Base-by-base conservation (phyloP, 2,888 invertebrate genomes). In the Dolichomitus sp. region DNA sequence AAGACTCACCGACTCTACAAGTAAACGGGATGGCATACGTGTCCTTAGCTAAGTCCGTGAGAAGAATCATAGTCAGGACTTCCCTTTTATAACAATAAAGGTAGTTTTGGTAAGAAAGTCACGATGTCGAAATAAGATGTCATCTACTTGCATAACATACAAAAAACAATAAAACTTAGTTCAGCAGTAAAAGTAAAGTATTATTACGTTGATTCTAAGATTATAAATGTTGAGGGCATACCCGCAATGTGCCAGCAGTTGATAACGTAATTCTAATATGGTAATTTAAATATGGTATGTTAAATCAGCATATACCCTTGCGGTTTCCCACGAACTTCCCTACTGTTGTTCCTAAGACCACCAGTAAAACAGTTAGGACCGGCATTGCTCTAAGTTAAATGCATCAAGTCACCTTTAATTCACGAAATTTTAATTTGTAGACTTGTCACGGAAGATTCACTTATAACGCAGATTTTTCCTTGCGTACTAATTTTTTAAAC, bases 21-120 rank as follows among this genome's bases (percentile, higher is more conserved):
- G 61, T 59, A 61, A 61, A 61, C 73, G 48, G 42, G 48, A 61
- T 33, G 23, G 27, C 33, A 59, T 42, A 61, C 50, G 37, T 59
- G 59, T 14, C 9, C 42, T 5, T 1, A 23, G 17, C 42, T 23
- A 37, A 19, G 69, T 54, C 52, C 52, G 33, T 40, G 40, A 54
- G 54, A 40, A 52, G 30, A 40, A 37, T 69, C 7, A 37, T 14
- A 17, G n/a, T 61, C 37, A 17, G 37, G 61, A 61, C 17, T 37
- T 37, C 37, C 27, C 17, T 33, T 61, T 4, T 19, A 5, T 19
- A 11, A 61, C 61, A 37, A 61, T 59, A 33, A 37, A 11, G 17
- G 17, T 4, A 9, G 37, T 37, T 19, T 40, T 37, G 17, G 61
- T 37, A 0, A 12, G n/a, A 19, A 37, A 17, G 37, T 61, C 61